These are phyloP conservation scores for Drosophila murphyi DNA, from an alignment of 1,140 invertebrate species.

Conservation along the genomic window DNA sequence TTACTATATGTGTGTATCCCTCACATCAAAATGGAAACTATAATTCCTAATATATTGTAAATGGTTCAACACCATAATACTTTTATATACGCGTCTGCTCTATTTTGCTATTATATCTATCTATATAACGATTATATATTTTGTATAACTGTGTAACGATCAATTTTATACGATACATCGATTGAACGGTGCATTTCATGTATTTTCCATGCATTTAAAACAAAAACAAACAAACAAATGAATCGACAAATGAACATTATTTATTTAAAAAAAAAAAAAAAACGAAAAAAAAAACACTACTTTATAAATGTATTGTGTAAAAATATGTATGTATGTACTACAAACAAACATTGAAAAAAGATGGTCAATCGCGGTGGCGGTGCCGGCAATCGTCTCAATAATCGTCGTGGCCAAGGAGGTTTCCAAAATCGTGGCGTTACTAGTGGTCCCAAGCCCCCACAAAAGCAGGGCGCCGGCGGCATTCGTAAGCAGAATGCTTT, in stretches of 20 bases:
- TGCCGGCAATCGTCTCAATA: conserved; percentile 84
- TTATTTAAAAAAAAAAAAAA: background rate
- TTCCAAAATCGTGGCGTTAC: conserved; percentile 83
- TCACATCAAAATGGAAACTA: conserved; percentile 21
- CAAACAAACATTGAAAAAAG: conserved; percentile 47
- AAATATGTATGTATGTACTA: conserved; percentile 21
- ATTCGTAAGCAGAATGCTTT: conserved; percentile 85
- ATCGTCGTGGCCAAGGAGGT: conserved; percentile 84
- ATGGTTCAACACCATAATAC: conserved; percentile 3
- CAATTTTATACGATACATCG: background rate
- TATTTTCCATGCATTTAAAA: conserved; percentile 36
- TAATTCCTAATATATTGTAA: conserved; percentile 18
- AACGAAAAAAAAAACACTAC: background rate
- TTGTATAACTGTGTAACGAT: background rate
- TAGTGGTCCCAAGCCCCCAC: conserved; percentile 78
- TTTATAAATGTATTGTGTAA: conserved; percentile 13
- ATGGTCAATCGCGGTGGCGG: conserved; percentile 84
- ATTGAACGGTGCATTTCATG: conserved; percentile 16
- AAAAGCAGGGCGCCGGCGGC: conserved; percentile 83
- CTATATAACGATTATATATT: background rate
- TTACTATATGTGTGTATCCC: conserved; percentile 14
- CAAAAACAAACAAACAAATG: background rate
- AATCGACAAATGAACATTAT: background rate
- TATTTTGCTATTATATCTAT: background rate
- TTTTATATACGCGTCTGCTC: background rate